Conservation (phyloP, 2,797 vertebrate genomes). For the Gallinago stenura region DNA sequence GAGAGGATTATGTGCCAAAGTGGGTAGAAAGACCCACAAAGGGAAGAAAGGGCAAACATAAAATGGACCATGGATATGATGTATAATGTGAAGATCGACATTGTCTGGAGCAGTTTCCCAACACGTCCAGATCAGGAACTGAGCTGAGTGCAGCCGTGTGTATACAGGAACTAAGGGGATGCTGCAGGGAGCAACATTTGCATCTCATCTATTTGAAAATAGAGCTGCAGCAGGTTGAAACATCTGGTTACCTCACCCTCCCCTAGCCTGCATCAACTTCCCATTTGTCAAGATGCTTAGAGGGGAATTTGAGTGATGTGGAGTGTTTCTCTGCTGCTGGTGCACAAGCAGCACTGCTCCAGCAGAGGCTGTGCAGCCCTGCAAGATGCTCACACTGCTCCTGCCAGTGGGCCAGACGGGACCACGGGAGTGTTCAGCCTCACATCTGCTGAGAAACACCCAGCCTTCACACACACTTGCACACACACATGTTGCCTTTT, state of each 20-base stretch:
- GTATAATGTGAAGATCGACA: fast-evolving
- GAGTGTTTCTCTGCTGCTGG: neutral
- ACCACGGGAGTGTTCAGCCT: fast-evolving
- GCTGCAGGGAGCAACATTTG: neutral
- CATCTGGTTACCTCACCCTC: neutral
- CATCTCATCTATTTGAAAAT: neutral
- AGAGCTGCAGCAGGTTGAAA: neutral
- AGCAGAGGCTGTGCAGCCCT: neutral
- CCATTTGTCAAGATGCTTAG: neutral
- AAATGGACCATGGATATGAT: fast-evolving
- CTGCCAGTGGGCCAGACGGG: neutral
- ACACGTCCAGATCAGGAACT: neutral
- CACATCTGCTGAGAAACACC: neutral
- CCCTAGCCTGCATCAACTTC: neutral
- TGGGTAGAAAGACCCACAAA: neutral
- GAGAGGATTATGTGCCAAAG: fast-evolving
- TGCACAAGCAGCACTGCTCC: fast-evolving
- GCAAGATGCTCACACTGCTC: fast-evolving
- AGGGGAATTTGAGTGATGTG: neutral
- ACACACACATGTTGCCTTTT: fast-evolving
- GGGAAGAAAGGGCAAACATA: neutral
- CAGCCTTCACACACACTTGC: neutral
- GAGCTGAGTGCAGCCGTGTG: fast-evolving
- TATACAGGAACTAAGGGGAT: neutral
- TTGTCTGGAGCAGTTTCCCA: neutral